Evolutionary conservation across 2,888 invertebrate species (phyloP).

Genomic region (Ernsta delagoae): DNA sequence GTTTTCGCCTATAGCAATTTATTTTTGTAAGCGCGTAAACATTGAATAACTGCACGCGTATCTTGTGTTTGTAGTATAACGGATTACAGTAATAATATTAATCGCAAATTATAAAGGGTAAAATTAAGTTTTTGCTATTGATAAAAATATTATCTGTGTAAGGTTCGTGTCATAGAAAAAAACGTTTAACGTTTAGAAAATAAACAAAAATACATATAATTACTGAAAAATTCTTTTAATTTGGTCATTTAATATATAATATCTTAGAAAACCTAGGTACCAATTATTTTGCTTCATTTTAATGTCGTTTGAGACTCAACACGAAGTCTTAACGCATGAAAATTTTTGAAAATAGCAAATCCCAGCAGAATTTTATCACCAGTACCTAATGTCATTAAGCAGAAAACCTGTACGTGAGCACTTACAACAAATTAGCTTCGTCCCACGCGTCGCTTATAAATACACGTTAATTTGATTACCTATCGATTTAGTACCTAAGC

Average conservation of each 20-base stretch:
- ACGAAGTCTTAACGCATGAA: not conserved
- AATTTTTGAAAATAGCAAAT: not conserved
- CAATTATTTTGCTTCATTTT: not conserved
- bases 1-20: not conserved
- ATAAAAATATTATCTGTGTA: too few relatives aligned
- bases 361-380: not conserved
- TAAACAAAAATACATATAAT: too few relatives aligned
- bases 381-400: slow-evolving; percentile 3
- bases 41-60: too few relatives aligned
- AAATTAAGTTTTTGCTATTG: too few relatives aligned
- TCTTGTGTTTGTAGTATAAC: too few relatives aligned
- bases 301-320: not conserved
- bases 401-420: slow-evolving; percentile 58
- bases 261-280: not conserved
- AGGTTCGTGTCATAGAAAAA: too few relatives aligned
- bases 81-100: too few relatives aligned
- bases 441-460: slow-evolving; percentile 29
- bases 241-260: too few relatives aligned
- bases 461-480: slow-evolving; percentile 9
- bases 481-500: too few relatives aligned
- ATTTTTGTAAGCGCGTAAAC: not conserved
- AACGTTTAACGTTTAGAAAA: too few relatives aligned
- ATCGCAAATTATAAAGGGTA: too few relatives aligned
- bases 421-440: slow-evolving; percentile 61
- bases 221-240: too few relatives aligned